Percentiles rank a stretch among this genome's conserved stretches.
Conservation (phyloP, 2,797 vertebrate genomes). For the Artibeus jamaicensis region DNA sequence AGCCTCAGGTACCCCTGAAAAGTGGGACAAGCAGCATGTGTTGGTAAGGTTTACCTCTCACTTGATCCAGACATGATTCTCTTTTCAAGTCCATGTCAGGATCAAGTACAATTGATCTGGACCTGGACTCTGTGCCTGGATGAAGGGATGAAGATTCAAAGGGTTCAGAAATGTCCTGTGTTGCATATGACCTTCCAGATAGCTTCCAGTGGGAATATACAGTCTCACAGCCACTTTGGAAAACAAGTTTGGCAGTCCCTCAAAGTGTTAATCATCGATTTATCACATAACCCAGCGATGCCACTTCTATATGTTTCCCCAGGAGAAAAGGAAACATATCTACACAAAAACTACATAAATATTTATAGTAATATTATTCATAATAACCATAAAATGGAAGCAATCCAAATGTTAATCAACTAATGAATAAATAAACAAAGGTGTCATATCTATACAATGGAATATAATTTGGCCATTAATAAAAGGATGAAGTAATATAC, state of each 20-base stretch:
- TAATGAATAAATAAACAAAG: background rate
- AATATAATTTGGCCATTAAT: background rate
- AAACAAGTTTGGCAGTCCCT: too few relatives aligned
- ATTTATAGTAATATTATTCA: background rate
- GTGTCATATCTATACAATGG: background rate
- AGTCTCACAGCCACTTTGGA: too few relatives aligned
- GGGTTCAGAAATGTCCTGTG: background rate
- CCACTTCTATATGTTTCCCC: background rate
- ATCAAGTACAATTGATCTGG: background rate
- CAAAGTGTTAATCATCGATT: too few relatives aligned
- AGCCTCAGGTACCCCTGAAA: background rate
- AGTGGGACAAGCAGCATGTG: background rate
- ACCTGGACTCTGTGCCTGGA: background rate
- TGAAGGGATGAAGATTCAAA: background rate
- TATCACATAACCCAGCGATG: background rate
- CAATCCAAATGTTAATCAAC: background rate
- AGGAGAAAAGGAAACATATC: background rate
- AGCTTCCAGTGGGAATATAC: background rate
- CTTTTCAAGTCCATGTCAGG: background rate
- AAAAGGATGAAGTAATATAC: background rate
- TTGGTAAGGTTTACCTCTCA: background rate
- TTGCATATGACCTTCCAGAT: too few relatives aligned
- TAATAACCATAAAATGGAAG: background rate
- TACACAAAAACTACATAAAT: background rate
- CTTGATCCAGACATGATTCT: background rate